Base-by-base conservation (phyloP, 2,113 vertebrate genomes). In the Zingel zingel region DNA sequence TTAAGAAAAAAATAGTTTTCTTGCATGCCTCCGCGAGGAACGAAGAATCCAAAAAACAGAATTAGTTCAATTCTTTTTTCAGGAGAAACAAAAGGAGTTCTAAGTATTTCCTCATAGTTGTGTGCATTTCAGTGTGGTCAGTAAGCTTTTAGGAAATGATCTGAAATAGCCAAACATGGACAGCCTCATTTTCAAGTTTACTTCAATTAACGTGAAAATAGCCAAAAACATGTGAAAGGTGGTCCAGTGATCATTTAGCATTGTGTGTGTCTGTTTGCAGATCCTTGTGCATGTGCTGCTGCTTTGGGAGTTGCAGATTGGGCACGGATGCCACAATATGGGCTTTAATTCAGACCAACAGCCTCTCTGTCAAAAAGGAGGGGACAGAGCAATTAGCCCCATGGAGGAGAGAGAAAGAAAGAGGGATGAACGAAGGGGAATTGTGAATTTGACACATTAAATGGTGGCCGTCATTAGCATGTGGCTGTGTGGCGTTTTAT, bases 361-460 rank as follows among this genome's bases (percentile, higher is more conserved):
- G 86, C 90, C 87, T 89, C 91, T 93, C 86, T 85, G 89, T 94
- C 83, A 94, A 91, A 94, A 86, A 85, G 85, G 84, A 92, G 92
- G 92, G 82, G 87, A 89, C 74, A 11, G 71, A 86, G 91, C 94
- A 94, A 95, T 96, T 96, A 96, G 93, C 89, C 86, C 74, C 13
- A 51, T 47, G 66, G 78, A 81, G 87, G 75, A 86, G 64, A 87
- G 79, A 74, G 81, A 91, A 69, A 84, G 72, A 94, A 80, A 89
- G 88, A 83, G 16, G 78, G 74, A 74, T 67, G 89, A 85, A 89
- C n/a, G 79, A 66, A 81, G 75, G 59, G 83, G 90, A 93, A 89
- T 93, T 92, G 93, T 94, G 91, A 93, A 91, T 94, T 90, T 95
- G 93, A 93, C 91, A 91, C 91, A 82, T 93, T 92, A 95, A 95